A percentile compares a stretch with the other conserved stretches of the same genome.
Evolutionary conservation across 1,140 invertebrate genomes (phyloP).

Genomic region (Zaprionus kolodkinae): DNA sequence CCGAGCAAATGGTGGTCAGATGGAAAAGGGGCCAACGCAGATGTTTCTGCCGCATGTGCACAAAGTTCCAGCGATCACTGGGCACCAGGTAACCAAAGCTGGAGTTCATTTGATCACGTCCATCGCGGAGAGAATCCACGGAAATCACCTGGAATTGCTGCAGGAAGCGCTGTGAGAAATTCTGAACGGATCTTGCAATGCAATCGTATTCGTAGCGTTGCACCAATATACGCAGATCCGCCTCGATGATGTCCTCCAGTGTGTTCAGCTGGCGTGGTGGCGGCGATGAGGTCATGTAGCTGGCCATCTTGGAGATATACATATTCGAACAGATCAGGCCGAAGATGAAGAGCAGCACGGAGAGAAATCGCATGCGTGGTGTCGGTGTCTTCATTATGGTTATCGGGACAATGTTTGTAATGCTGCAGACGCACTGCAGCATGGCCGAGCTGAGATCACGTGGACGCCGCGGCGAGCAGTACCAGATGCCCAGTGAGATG

Average conservation of each 20-base stretch:
- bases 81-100: constrained; percentile 67
- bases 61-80: constrained; percentile 68
- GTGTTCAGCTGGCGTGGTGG: constrained; percentile 55
- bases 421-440: constrained; percentile 63
- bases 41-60: constrained; percentile 65
- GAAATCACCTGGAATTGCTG: constrained; percentile 55
- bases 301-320: constrained; percentile 74
- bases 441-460: constrained; percentile 63
- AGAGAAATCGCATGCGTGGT: constrained; percentile 62
- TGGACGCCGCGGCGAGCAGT: constrained; percentile 56
- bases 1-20: constrained; percentile 65
- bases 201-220: constrained; percentile 61
- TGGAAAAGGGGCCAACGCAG: constrained; percentile 61
- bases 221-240: constrained; percentile 59
- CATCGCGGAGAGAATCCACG: constrained; percentile 30
- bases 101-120: constrained; percentile 57
- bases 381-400: constrained; percentile 42
- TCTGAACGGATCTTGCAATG: constrained; percentile 13
- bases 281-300: constrained; percentile 65
- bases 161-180: constrained; percentile 48
- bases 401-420: constrained; percentile 56
- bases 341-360: constrained; percentile 55
- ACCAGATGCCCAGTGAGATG: constrained; percentile 63
- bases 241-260: constrained; percentile 62
- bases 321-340: constrained; percentile 70